phyloP scores from a whole-genome alignment of 2,888 invertebrate genomes.

The Hirtodrosophila duncani region DNA sequence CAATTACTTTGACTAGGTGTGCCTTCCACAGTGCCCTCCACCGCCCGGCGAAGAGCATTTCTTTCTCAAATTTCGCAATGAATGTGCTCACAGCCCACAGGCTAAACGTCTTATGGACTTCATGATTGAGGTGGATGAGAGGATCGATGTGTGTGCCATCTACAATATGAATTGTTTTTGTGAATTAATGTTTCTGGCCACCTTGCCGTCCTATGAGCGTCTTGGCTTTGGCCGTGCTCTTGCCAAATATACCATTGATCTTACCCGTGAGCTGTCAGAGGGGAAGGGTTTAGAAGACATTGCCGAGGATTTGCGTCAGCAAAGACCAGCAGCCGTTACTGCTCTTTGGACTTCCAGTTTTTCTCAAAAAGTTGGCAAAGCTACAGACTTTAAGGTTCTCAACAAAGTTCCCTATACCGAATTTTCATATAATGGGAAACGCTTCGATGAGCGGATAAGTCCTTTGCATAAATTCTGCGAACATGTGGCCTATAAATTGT shows the following conservation, averaged over 20 bases:
- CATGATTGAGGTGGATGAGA: constrained; percentile 83
- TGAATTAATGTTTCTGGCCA: constrained; percentile 85
- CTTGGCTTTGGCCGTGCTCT: constrained; percentile 80
- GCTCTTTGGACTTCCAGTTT: constrained; percentile 81
- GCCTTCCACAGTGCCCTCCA: constrained; percentile 63
- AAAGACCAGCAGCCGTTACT: constrained; percentile 78
- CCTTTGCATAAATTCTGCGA: constrained; percentile 51
- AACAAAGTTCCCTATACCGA: constrained; percentile 80
- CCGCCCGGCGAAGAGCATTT: constrained; percentile 64
- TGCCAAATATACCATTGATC: constrained; percentile 80
- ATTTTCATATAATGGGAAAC: constrained; percentile 81
- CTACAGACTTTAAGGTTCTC: constrained; percentile 80
- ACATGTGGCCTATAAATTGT: constrained; percentile 37
- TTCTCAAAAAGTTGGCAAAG: constrained; percentile 81
- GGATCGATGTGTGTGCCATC: constrained; percentile 82
- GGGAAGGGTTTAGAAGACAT: constrained; percentile 79
- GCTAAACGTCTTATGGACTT: constrained; percentile 82
- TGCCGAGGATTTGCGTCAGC: constrained; percentile 48
- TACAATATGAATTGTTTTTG: constrained; percentile 82
- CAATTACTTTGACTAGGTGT: background rate
- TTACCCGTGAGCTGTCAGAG: constrained; percentile 79
- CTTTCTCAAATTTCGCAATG: constrained; percentile 71
- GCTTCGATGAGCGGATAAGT: constrained; percentile 81
- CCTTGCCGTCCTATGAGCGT: constrained; percentile 79
- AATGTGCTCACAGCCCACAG: constrained; percentile 80